Evolutionary conservation across 2,113 vertebrate genomes (phyloP).

Genomic region (Pogona vitticeps): DNA sequence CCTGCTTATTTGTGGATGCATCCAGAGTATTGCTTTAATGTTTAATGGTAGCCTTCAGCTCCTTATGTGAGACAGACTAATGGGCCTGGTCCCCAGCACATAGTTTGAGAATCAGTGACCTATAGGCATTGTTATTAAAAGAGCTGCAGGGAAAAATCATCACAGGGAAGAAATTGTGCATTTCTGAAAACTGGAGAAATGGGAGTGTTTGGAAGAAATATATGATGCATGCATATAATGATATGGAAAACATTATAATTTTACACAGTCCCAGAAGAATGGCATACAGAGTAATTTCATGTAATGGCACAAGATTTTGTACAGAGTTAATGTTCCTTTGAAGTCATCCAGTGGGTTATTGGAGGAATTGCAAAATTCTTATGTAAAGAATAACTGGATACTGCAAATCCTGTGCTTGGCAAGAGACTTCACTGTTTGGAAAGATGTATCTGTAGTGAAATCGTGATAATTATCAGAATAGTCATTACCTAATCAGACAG

Average conservation of each 20-base stretch:
- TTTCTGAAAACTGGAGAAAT: background rate
- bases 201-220: background rate
- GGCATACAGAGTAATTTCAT: background rate
- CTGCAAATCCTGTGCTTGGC: slow-evolving; percentile 12
- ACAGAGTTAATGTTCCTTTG: slow-evolving; percentile 4
- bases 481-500: slow-evolving; percentile 54
- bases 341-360: slow-evolving; percentile 17
- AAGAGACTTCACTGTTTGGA: slow-evolving; percentile 45
- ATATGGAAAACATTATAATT: background rate
- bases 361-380: slow-evolving; percentile 33
- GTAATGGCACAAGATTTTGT: background rate
- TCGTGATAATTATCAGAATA: slow-evolving; percentile 60
- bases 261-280: background rate
- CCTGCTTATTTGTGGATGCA: background rate
- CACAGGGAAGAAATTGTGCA: no score
- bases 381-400: slow-evolving; percentile 17
- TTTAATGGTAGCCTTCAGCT: background rate
- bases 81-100: background rate
- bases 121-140: background rate
- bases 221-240: background rate
- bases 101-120: background rate
- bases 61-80: background rate
- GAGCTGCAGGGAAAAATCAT: background rate
- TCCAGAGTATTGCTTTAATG: background rate
- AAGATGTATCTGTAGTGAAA: slow-evolving; percentile 43